Conservation (phyloP, 2,797 vertebrate genomes). For the Protosalanx chinensis region DNA sequence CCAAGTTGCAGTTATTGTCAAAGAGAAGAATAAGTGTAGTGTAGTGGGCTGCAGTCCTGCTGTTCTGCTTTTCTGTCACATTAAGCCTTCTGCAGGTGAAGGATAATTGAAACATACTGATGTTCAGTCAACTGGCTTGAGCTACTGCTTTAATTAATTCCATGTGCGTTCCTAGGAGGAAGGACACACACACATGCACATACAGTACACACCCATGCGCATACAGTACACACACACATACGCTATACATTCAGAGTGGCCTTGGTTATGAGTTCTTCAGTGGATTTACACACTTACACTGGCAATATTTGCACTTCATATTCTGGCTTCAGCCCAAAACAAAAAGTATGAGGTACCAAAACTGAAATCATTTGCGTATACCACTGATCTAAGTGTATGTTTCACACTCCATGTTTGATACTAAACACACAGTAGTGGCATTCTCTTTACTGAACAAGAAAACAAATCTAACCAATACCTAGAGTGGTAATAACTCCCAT, state of each 20-base stretch:
- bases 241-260: conserved; percentile 1
- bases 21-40: conserved; percentile 22
- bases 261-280: not conserved
- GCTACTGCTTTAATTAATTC: conserved; percentile 36
- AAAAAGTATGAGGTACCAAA: not conserved
- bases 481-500: no score
- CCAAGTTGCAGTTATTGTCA: conserved; percentile 6
- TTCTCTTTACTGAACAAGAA: not conserved
- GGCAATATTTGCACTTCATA: conserved; percentile 1
- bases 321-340: not conserved
- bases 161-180: conserved; percentile 33
- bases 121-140: conserved; percentile 20
- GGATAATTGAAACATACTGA: conserved; percentile 37
- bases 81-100: conserved; percentile 12
- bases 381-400: not conserved
- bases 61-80: conserved; percentile 10
- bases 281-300: conserved; percentile 3
- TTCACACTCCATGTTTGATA: not conserved
- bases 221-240: not conserved
- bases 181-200: not conserved
- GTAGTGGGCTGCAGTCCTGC: conserved; percentile 7
- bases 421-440: not conserved
- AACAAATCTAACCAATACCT: not conserved
- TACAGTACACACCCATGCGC: conserved; percentile 1
- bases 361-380: not conserved